Base-by-base conservation (phyloP, 2,888 invertebrate species). In the Byasa hedistus region DNA sequence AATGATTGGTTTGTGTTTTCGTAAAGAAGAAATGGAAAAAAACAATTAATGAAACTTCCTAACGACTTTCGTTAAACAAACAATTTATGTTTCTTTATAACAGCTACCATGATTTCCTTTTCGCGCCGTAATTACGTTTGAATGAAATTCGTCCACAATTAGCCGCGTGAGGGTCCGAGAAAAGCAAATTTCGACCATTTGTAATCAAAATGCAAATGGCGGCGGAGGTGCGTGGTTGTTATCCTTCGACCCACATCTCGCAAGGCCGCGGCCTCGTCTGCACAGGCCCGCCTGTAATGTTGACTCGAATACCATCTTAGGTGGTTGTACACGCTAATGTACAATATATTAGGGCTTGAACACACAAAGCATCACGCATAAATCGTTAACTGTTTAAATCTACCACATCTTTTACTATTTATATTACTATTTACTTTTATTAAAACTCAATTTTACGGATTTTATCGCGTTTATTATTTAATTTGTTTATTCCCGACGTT, bases 141-240 rank as follows among this genome's bases (percentile, higher is more conserved):
- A 24, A 68, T 72, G 79, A 78, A 84, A 39, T 64, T 85, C 82
- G 77, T 77, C 79, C 76, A 79, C 84, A 88, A 88, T 89, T 89
- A 87, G 77, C 73, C 36, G 39, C 51, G 36, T 54, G 78, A 80
- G 77, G 76, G 74, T 68, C 71, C 74, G 59, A 67, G 72, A 74
- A 77, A 82, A 81, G 82, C 77, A 79, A 80, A 78, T 81, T 75
- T 75, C 70, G 67, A 72, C 69, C 69, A 75, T 79, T 70, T 75
- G 82, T 85, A 89, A 89, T 91, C 84, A 86, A 88, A 87, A 91
- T 91, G 91, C 85, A 89, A 91, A 91, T 90, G 79, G 72, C 71
- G 72, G 76, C 71, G 76, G 74, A 70, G 75, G 77, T 76, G 76
- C 76, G 75, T 76, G 77, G 74, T 61, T 71, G 82, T 90, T 90